phyloP scores from a whole-genome alignment of 2,888 invertebrate species.

The Chirona hameri region DNA sequence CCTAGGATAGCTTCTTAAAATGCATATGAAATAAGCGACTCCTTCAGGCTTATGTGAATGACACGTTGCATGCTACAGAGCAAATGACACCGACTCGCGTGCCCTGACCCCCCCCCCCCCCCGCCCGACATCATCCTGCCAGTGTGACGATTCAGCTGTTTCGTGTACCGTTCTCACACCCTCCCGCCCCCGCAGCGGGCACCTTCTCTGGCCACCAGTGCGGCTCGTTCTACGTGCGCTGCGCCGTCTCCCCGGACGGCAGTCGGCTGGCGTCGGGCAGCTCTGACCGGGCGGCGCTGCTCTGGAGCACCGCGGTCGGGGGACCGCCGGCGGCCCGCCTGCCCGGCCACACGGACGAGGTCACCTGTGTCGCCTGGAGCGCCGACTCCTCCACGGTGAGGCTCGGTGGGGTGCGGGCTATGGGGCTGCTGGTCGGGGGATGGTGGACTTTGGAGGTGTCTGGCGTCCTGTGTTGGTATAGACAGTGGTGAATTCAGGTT shows the following conservation, averaged over 20 bases:
- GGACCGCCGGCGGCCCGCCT: not conserved
- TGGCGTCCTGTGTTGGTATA: too few species aligned
- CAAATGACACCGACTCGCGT: too few species aligned
- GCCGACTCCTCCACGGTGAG: not conserved
- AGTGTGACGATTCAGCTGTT: too few species aligned
- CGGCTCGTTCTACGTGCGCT: constrained; percentile 22
- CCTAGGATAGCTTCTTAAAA: too few species aligned
- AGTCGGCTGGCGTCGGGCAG: not conserved
- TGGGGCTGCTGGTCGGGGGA: not conserved
- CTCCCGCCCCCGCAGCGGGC: not conserved
- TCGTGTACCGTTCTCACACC: too few species aligned
- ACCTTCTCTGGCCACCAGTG: not conserved
- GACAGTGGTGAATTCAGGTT: too few species aligned
- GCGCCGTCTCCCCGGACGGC: not conserved
- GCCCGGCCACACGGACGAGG: constrained; percentile 6
- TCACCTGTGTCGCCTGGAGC: constrained; percentile 22
- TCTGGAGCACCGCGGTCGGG: not conserved
- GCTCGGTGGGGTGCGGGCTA: not conserved
- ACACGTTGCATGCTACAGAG: too few species aligned
- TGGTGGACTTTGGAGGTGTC: not conserved
- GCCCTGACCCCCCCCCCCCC: too few species aligned
- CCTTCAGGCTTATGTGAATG: too few species aligned
- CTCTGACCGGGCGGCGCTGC: not conserved
- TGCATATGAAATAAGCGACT: too few species aligned
- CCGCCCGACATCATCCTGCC: too few species aligned